phyloP scores from a whole-genome alignment of 1,140 invertebrate genomes.

The Rhopalosiphum maidis region DNA sequence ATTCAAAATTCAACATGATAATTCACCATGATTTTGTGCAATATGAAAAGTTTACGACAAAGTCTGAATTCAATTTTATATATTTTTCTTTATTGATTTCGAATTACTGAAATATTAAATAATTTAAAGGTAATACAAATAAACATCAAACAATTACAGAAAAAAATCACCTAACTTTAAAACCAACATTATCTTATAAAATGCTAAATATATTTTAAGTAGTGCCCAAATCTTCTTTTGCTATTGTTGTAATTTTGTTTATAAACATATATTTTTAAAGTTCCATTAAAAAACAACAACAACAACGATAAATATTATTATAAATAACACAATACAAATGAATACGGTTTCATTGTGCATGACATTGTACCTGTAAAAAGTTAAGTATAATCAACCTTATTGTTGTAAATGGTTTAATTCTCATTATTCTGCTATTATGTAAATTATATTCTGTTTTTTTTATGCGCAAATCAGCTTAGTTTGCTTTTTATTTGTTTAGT shows the following conservation, averaged over 20 bases:
- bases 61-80: neutral
- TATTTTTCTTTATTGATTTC: neutral
- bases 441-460: neutral
- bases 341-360: neutral
- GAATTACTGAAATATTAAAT: neutral
- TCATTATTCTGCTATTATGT: neutral
- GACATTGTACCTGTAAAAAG: slow-evolving; percentile 3
- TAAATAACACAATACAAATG: neutral
- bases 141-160: neutral
- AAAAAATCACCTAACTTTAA: neutral
- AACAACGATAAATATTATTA: neutral
- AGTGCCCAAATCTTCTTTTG: neutral
- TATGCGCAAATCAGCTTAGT: neutral
- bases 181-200: neutral
- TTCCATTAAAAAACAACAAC: neutral
- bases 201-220: neutral
- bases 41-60: neutral
- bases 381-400: slow-evolving; percentile 10
- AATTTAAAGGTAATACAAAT: neutral
- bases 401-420: slow-evolving; percentile 22
- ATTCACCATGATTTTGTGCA: neutral
- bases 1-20: neutral
- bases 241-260: neutral
- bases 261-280: neutral
- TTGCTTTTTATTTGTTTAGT: neutral